These are phyloP conservation scores for Pelvicachromis taeniatus DNA, from an alignment of 2,113 vertebrate genomes.

Conservation along the genomic window DNA sequence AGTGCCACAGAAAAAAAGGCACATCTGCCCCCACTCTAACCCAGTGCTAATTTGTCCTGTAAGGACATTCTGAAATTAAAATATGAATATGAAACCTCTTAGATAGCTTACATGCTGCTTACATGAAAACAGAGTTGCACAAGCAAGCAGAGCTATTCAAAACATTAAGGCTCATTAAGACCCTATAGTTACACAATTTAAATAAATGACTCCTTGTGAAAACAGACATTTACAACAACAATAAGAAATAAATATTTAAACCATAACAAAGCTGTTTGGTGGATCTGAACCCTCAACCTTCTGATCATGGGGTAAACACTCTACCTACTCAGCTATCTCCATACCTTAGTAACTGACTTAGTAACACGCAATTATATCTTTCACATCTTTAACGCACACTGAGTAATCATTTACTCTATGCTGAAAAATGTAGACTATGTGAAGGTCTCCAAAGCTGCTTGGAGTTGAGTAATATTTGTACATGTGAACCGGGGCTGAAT, in stretches of 20 bases:
- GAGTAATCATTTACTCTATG: neutral
- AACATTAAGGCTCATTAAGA: slow-evolving; percentile 37
- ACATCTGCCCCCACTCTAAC: neutral
- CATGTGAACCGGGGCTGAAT: neutral
- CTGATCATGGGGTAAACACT: too few relatives aligned
- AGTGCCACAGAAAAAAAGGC: neutral
- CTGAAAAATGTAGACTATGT: neutral
- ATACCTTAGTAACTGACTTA: too few relatives aligned
- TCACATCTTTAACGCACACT: neutral
- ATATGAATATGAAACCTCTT: slow-evolving; percentile 4
- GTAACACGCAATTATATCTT: neutral
- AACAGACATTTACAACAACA: neutral
- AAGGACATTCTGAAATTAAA: slow-evolving; percentile 8
- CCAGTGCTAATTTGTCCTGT: neutral
- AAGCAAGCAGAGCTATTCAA: slow-evolving; percentile 10
- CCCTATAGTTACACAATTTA: slow-evolving; percentile 17
- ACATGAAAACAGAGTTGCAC: slow-evolving; percentile 9
- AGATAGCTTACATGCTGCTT: neutral
- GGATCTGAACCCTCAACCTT: too few relatives aligned
- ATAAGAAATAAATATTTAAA: neutral
- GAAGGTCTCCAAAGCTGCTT: neutral
- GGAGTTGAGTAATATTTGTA: neutral
- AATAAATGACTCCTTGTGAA: slow-evolving; percentile 21
- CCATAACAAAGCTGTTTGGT: neutral
- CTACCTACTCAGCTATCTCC: too few relatives aligned